These are phyloP conservation scores for Eilema griseolum DNA, from an alignment of 2,888 invertebrate species.

Conservation along the genomic window DNA sequence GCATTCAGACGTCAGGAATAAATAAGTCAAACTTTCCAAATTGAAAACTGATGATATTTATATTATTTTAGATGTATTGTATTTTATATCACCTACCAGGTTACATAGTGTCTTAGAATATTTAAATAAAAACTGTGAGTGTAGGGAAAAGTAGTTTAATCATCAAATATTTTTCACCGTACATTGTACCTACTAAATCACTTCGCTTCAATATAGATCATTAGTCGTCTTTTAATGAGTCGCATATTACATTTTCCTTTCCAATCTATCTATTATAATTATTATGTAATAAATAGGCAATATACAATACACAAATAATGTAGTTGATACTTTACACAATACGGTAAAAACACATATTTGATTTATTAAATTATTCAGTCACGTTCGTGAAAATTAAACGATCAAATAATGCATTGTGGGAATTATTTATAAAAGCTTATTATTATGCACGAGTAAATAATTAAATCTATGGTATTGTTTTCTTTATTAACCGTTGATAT, in stretches of 20 bases:
- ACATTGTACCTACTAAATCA: too few species aligned
- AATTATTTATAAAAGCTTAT: slow-evolving; percentile 56
- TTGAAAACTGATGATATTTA: not conserved
- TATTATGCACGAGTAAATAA: slow-evolving; percentile 50
- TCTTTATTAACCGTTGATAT: slow-evolving; percentile 28
- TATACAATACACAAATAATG: slow-evolving; percentile 22
- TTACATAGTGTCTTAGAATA: not conserved
- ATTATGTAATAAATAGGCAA: not conserved
- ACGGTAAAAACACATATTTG: slow-evolving; percentile 48
- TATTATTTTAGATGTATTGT: not conserved
- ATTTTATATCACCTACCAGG: not conserved
- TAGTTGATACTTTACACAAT: slow-evolving; percentile 39
- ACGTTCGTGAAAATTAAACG: slow-evolving; percentile 53
- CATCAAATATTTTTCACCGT: too few species aligned
- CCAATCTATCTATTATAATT: not conserved
- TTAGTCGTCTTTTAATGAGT: too few species aligned
- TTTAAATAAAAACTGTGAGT: too few species aligned
- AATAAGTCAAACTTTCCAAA: slow-evolving; percentile 13
- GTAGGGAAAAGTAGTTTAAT: too few species aligned
- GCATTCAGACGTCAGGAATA: slow-evolving; percentile 53
- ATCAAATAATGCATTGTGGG: slow-evolving; percentile 55
- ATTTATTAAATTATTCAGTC: slow-evolving; percentile 56
- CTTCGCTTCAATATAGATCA: too few species aligned
- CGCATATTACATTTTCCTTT: not conserved
- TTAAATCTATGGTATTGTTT: slow-evolving; percentile 32